A percentile compares a stretch with the other conserved stretches of the same genome.
phyloP scores from a whole-genome alignment of 2,113 vertebrate species.

The Gallinago jamesoni region DNA sequence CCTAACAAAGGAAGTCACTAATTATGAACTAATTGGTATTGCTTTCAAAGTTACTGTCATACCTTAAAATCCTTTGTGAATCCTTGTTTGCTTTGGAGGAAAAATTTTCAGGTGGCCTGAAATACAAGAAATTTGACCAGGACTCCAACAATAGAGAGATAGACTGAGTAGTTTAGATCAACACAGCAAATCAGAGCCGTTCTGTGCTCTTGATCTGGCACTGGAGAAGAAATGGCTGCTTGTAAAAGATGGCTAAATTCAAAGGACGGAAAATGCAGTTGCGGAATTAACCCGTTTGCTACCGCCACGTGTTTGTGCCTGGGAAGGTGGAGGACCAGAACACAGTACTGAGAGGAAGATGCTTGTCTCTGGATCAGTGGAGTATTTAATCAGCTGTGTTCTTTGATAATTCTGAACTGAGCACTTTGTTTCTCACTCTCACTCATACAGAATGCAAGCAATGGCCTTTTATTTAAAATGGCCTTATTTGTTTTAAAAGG shows the following conservation, averaged over 20 bases:
- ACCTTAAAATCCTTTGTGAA: background rate
- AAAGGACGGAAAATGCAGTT: background rate
- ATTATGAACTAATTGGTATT: constrained; percentile 6
- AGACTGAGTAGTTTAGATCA: background rate
- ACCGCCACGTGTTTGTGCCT: background rate
- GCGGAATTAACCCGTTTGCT: background rate
- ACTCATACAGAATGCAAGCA: background rate
- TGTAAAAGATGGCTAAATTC: background rate
- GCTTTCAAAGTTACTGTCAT: background rate
- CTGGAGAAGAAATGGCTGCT: background rate
- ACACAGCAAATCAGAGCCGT: background rate
- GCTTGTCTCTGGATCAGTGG: constrained; percentile 15
- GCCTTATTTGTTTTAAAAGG: background rate
- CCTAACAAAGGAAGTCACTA: background rate
- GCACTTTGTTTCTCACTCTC: background rate
- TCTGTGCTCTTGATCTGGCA: background rate
- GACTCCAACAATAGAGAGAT: background rate
- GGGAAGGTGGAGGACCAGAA: background rate
- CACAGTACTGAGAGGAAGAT: background rate
- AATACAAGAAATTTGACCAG: background rate
- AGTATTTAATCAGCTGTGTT: background rate
- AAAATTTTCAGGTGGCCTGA: background rate
- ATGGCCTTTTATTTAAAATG: background rate
- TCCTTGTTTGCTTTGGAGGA: background rate
- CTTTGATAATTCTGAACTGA: background rate